Evolutionary conservation across 2,888 invertebrate species (phyloP), one percentile per base, ranked within the genome.

Genomic region (Sinhomidia bicolor): DNA sequence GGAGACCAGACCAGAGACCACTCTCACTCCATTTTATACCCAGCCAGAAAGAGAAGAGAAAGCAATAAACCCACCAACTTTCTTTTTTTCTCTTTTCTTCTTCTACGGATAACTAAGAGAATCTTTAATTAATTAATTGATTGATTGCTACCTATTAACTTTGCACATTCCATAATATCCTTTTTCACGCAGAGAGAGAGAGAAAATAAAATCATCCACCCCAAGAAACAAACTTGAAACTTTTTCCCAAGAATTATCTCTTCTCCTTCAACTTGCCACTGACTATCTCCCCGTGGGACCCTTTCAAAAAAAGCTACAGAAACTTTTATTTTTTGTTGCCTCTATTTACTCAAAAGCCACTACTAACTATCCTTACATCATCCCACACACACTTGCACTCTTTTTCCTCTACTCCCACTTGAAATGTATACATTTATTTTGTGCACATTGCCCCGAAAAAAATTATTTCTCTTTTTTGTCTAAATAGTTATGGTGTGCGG

Each of bases 81-180:
- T n/a, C n/a, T n/a, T n/a, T n/a, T n/a, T n/a, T n/a, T n/a, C n/a
- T n/a, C n/a, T n/a, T n/a, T n/a, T n/a, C n/a, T n/a, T n/a, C n/a
- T n/a, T n/a, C n/a, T n/a, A n/a, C n/a, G n/a, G n/a, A n/a, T n/a
- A n/a, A n/a, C n/a, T 32, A 54, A 26, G 26, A 54, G 85, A 80
- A 79, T 80, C 85, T 76, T 86, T 86, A 86, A 86, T 86, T 86
- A 86, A 86, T 86, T 85, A 85, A 85, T 85, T 85, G 85, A 85
- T 85, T 79, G 85, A 80, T 86, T 86, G 71, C 85, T 74, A 29
- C 44, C 47, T 83, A 83, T 83, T 83, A 83, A 83, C 71, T 20
- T 36, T 20, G 57, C 36, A 54, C 36, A 57, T 79, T 47, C 26
- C 71, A 2, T 68, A 23, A 12, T 51, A n/a, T n/a, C 32, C 65